Base-by-base conservation (phyloP, 2,113 vertebrate genomes). In the Protomyctophum bolini region DNA sequence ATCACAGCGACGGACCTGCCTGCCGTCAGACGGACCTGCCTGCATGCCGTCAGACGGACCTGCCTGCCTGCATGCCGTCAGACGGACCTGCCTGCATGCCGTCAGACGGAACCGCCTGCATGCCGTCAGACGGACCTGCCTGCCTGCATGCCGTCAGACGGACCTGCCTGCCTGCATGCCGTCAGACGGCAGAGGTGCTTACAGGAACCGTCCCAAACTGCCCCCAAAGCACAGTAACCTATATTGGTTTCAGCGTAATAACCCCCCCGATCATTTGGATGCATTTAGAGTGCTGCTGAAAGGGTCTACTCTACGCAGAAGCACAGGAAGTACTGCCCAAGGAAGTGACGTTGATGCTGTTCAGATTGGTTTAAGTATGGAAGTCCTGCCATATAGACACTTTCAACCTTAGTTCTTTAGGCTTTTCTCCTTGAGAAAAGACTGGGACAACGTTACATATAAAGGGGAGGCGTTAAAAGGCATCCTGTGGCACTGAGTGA, bases 171-270 rank as follows among this genome's bases (percentile, higher is more conserved):
- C 10, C 50, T 65, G 62, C 1, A 28, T 28, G 28, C 49, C 10
- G 10, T 33, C 63, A 65, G 11, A 63, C 9, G 46, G n/a, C 57
- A 47, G 49, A 76, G 45, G 14, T 33, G 56, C 71, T 28, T 65
- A 66, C 58, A 73, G 48, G 51, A 50, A 66, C 61, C 12, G 9
- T 14, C 33, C n/a, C 77, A 68, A 51, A 47, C 41, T 72, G 52
- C 66, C 70, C 68, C 71, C 51, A 74, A 84, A 72, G 63, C 70
- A 73, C 1, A 33, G 66, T 46, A 56, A 58, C 50, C 72, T 77
- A 29, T 41, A 73, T 79, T 6, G 56, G 15, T 46, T 41, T 55
- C 58, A 28, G 54, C 8, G 52, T 48, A 14, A 9, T 41, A 41
- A 41, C 33, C 33, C n/a, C 11, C 59, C 41, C 59, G 46, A 11